phyloP scores from a whole-genome alignment of 2,888 invertebrate genomes.

The Eristalinus aeneus region DNA sequence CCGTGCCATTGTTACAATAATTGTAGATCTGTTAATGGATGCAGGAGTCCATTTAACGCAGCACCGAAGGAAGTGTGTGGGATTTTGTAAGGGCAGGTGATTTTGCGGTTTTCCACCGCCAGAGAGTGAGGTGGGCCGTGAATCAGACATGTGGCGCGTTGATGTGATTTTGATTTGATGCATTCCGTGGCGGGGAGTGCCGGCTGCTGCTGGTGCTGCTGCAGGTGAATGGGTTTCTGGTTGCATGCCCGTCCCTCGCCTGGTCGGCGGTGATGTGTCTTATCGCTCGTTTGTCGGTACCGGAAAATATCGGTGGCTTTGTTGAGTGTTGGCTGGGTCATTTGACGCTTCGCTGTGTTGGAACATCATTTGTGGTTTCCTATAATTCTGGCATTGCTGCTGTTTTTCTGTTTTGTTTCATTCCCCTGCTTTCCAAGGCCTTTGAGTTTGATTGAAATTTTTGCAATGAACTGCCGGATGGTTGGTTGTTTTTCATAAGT shows the following conservation, averaged over 20 bases:
- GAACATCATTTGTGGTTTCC: neutral
- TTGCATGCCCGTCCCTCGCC: neutral
- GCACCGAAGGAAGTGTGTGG: neutral
- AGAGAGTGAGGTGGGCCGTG: neutral
- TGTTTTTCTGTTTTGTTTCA: neutral
- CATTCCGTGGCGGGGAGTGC: neutral
- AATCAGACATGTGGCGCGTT: neutral
- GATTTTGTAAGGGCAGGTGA: neutral
- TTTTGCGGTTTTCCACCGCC: neutral
- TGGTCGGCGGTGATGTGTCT: neutral
- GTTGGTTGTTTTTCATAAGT: neutral
- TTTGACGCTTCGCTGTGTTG: neutral
- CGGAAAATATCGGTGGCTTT: neutral
- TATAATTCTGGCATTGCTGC: neutral
- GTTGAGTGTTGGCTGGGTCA: neutral
- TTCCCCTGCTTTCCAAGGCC: neutral
- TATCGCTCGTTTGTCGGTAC: neutral
- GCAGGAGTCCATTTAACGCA: conserved; percentile 11
- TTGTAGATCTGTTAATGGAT: conserved; percentile 39
- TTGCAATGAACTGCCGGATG: neutral
- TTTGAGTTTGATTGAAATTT: neutral
- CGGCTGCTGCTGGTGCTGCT: neutral
- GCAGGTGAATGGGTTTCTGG: neutral
- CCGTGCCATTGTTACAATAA: conserved; percentile 17
- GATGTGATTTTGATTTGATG: neutral